phyloP scores from a whole-genome alignment of 2,113 vertebrate species.

The Lynx canadensis region DNA sequence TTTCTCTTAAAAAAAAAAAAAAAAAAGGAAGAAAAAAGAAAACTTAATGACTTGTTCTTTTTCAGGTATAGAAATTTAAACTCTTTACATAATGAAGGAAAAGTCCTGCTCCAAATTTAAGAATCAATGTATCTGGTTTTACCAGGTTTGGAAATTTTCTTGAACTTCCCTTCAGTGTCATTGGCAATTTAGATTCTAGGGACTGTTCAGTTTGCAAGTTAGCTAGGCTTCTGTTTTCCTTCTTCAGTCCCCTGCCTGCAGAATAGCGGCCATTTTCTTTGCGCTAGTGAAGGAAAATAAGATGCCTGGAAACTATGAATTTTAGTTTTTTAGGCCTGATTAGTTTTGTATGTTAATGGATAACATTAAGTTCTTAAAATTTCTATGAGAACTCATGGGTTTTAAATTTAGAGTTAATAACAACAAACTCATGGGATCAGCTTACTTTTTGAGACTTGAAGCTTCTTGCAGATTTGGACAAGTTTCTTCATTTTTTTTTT shows the following conservation, averaged over 20 bases:
- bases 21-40: too few species aligned
- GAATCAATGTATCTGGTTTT: background rate
- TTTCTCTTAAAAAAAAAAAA: too few species aligned
- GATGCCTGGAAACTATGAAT: background rate
- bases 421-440: background rate
- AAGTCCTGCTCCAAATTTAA: background rate
- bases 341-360: conserved; percentile 24
- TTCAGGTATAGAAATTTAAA: conserved; percentile 31
- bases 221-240: background rate
- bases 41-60: background rate
- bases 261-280: background rate
- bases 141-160: conserved; percentile 37
- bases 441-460: conserved; percentile 37
- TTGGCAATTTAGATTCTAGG: background rate
- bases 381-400: background rate
- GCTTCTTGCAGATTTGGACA: background rate
- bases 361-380: background rate
- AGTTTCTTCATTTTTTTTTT: conserved; percentile 24
- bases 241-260: background rate
- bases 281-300: background rate
- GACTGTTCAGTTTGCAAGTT: background rate
- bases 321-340: background rate
- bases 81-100: background rate
- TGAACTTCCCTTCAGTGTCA: background rate
- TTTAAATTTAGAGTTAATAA: background rate